Evolutionary conservation across 2,113 vertebrate species (phyloP), one percentile per base, ranked within the genome.

Genomic region (Colaptes auratus): DNA sequence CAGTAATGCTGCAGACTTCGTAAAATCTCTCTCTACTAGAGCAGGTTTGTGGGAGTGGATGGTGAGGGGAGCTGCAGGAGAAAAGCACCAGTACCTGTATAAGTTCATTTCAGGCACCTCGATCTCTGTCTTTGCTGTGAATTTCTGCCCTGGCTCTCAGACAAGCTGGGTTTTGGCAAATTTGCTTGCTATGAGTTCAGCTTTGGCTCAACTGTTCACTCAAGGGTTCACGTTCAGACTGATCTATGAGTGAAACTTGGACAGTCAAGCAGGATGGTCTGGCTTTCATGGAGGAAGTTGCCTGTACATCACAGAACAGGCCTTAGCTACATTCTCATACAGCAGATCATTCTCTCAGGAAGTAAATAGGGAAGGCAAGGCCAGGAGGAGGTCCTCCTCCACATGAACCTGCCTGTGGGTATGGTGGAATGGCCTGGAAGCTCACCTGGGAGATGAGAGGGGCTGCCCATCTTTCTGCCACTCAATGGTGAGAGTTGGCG

Each of bases 401-500:
- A 35, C 31, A 3, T 13, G 18, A 35, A 8, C 39, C 17, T 66
- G 25, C 44, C 33, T 21, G 24, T 27, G 35, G 31, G 35, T 13
- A 42, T 0, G 1, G 13, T 78, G 81, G 35, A 77, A 30, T 20
- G 0, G 0, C 25, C 36, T 30, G 42, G 59, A 48, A 64, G 73
- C 90, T 80, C 85, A 98, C 99, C 99, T 99, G 94, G 97, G 85
- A 46, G 99, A 98, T n/a, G 96, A 97, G 58, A 98, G 88, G 12
- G 92, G 59, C 64, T 94, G 97, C 83, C 99, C 98, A 0, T 99
- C 98, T 92, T 98, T 98, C 67, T 98, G 98, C 99, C 99, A 99
- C 69, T 98, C 97, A 3, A 99, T 96, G 69, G 42, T 92, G 61
- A 98, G 98, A 17, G 93, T 86, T 1, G 97, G 97, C 1, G 94